Conservation (phyloP, 1,140 invertebrate genomes). For the Anastatus disparis region DNA sequence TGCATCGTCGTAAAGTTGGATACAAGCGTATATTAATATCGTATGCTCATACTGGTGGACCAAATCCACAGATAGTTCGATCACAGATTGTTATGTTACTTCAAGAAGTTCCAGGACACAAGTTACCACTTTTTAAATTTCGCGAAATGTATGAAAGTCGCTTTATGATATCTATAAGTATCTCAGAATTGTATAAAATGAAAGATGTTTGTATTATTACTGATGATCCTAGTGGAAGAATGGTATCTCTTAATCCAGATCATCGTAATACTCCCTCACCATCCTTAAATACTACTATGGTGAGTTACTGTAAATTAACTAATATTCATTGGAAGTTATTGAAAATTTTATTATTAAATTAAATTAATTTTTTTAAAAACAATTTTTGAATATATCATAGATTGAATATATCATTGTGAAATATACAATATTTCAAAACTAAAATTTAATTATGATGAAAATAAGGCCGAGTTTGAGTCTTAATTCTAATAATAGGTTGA, state of each 20-base stretch:
- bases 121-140: constrained; percentile 86
- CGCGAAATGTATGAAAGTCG: constrained; percentile 86
- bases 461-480: constrained; percentile 55
- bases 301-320: neutral
- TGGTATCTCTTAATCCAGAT: constrained; percentile 73
- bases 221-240: constrained; percentile 77
- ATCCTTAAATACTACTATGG: constrained; percentile 54
- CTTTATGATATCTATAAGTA: constrained; percentile 80
- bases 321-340: neutral
- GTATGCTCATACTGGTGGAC: constrained; percentile 73
- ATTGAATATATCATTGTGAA: too few relatives aligned
- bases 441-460: constrained; percentile 26
- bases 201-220: constrained; percentile 80
- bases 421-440: neutral
- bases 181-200: constrained; percentile 85
- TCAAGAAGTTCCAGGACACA: constrained; percentile 79
- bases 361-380: constrained; percentile 13
- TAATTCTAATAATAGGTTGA: constrained; percentile 52
- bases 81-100: constrained; percentile 73
- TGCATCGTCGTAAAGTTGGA: constrained; percentile 85
- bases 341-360: neutral
- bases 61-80: constrained; percentile 74
- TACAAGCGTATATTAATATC: constrained; percentile 85
- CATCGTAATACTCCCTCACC: constrained; percentile 70
- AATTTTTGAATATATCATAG: too few relatives aligned